These are phyloP conservation scores for Alethe castanea DNA, from an alignment of 2,113 vertebrate genomes.

Conservation along the genomic window DNA sequence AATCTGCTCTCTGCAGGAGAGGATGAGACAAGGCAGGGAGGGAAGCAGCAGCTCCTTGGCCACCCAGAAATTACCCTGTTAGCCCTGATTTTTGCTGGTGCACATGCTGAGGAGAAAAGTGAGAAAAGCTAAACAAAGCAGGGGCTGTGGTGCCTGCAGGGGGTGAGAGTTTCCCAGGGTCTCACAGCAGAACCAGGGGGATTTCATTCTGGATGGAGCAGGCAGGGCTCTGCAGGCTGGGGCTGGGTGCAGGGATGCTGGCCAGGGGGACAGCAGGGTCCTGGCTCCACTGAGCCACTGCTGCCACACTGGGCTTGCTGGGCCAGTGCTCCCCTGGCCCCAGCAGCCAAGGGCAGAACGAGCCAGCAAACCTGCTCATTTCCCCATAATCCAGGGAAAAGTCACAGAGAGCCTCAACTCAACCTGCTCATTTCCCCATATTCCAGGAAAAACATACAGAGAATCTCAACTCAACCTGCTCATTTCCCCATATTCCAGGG, in stretches of 20 bases:
- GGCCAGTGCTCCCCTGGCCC: not conserved
- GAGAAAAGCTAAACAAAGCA: not conserved
- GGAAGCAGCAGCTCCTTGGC: not conserved
- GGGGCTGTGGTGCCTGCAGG: not conserved
- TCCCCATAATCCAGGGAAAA: not conserved
- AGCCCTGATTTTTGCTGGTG: not conserved
- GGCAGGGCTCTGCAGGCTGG: not conserved
- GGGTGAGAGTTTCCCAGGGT: not conserved
- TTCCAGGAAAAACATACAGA: not conserved
- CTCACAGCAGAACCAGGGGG: not conserved
- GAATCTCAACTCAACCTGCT: not conserved
- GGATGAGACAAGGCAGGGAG: not conserved
- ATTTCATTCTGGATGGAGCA: accelerated
- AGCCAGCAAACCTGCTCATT: not conserved
- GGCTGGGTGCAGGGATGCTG: not conserved
- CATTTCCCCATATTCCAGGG: not conserved
- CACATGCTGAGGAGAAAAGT: not conserved
- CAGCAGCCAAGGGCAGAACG: accelerated
- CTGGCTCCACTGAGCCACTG: not conserved
- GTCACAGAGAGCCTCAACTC: not conserved
- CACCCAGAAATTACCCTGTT: not conserved
- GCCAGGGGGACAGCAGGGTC: not conserved
- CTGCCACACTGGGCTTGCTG: not conserved
- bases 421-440: not conserved
- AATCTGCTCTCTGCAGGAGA: not conserved